Base-by-base conservation (phyloP, 1,140 invertebrate genomes). In the Papilio helenus region DNA sequence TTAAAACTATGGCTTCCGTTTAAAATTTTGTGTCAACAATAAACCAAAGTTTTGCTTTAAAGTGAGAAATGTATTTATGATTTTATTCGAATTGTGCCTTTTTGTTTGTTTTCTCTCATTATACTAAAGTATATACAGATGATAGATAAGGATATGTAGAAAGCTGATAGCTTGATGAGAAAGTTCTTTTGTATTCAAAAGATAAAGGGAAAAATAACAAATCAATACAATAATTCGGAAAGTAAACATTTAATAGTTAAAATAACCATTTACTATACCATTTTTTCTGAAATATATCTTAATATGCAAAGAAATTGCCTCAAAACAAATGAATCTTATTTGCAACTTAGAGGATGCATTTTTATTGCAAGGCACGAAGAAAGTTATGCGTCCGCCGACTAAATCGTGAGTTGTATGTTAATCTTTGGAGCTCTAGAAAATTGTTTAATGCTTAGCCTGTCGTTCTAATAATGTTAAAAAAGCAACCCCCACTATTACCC, bases 341-440 rank as follows among this genome's bases (percentile, higher is more conserved):
- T 34, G 10, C 20, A 20, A 20, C 42, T 20, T 44, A 16, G 71
- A 44, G 39, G 42, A 72, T 72, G 42, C 34, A 72, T 44, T 74
- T 68, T 74, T 74, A 49, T 74, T 74, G 42, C 72, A 74, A 49
- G n/a, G 44, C 44, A 73, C 72, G 20, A 74, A 26, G 72, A 74
- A 74, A 74, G 72, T 74, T 49, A 51, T 74, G 72, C 44, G 72
- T 74, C 72, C 44, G 72, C 42, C 72, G 44, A 74, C 42, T 23
- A 44, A 26, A 44, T 18, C 16, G 39, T 72, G 71, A 39, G 18
- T 44, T 42, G 71, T 26, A 20, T 72, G 42, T 9, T 39, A 72
- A 72, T 42, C 39, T 20, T 34, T 29, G 20, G 26, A 68, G 61
- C 26, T 68, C 23, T 61, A 61, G 58, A 61, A 61, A 61, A 61